Conservation (phyloP, 1,140 invertebrate species). For the Hyles euphorbiae region DNA sequence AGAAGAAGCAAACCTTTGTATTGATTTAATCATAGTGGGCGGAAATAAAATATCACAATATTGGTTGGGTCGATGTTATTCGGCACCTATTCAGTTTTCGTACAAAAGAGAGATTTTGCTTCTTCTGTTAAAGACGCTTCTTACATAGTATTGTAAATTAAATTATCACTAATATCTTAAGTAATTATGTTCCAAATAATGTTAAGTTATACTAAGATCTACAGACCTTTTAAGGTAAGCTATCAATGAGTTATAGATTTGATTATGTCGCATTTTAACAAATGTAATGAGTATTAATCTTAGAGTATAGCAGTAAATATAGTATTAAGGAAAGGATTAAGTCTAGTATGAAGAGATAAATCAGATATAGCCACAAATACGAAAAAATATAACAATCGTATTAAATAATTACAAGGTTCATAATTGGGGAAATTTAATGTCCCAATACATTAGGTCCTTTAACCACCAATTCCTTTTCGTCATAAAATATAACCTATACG, state of each 20-base stretch:
- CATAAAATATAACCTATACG: conserved; percentile 1
- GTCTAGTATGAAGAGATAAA: conserved; percentile 20
- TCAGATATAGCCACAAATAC: conserved; percentile 20
- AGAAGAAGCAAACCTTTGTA: no score
- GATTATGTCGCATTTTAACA: conserved; percentile 20
- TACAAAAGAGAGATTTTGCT: no score
- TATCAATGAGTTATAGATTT: conserved; percentile 1
- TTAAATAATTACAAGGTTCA: conserved; percentile 4
- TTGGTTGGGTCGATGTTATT: no score
- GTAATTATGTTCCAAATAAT: no score
- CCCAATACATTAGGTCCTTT: background rate
- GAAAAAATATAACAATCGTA: conserved; percentile 20
- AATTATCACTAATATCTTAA: no score
- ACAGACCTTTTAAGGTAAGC: no score
- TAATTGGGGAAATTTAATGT: background rate
- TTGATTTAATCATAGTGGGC: no score
- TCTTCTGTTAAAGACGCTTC: no score
- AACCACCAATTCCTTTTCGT: conserved; percentile 1
- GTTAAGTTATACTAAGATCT: no score
- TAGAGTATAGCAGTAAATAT: conserved; percentile 22
- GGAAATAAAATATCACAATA: no score
- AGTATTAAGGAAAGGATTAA: conserved; percentile 21
- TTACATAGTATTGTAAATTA: no score
- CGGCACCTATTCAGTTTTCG: no score
- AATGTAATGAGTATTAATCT: conserved; percentile 16